A percentile compares a stretch with the other conserved stretches of the same genome.
Evolutionary conservation across 2,888 invertebrate genomes (phyloP).

Genomic region (Chrysolina oricalcia): DNA sequence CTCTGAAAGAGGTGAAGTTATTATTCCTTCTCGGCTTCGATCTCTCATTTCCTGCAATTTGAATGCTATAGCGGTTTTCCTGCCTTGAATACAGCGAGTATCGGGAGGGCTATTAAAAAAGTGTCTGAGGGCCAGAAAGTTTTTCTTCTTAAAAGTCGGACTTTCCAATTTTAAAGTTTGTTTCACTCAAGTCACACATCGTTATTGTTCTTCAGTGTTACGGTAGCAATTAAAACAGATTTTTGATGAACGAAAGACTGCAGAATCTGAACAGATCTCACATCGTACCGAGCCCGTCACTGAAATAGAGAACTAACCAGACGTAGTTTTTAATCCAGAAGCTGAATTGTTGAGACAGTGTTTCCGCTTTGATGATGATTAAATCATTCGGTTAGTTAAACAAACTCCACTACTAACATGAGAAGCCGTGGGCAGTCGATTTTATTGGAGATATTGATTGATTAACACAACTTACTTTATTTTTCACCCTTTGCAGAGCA

Average conservation of each 20-base stretch:
- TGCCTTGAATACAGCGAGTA: too few relatives aligned
- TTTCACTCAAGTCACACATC: too few relatives aligned
- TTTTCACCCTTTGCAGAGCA: constrained; percentile 54
- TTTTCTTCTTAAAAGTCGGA: too few relatives aligned
- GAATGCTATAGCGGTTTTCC: too few relatives aligned
- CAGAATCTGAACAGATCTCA: not conserved
- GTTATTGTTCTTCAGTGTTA: too few relatives aligned
- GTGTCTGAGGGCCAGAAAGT: too few relatives aligned
- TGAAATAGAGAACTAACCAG: constrained; percentile 18
- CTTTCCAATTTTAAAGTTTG: too few relatives aligned
- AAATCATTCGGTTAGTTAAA: constrained; percentile 73
- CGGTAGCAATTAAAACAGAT: not conserved
- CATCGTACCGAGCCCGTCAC: not conserved
- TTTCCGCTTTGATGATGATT: constrained; percentile 71
- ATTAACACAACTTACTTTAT: constrained; percentile 68
- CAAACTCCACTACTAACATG: constrained; percentile 67
- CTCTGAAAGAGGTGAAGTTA: too few relatives aligned
- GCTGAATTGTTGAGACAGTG: constrained; percentile 71
- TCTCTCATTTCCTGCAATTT: too few relatives aligned
- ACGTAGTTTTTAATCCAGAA: constrained; percentile 69
- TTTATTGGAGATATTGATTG: constrained; percentile 72
- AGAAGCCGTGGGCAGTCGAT: constrained; percentile 66
- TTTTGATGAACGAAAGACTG: not conserved
- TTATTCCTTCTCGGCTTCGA: too few relatives aligned
- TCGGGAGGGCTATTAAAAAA: too few relatives aligned